Base-by-base conservation (phyloP, 1,140 invertebrate species). In the Carposina sasakii region DNA sequence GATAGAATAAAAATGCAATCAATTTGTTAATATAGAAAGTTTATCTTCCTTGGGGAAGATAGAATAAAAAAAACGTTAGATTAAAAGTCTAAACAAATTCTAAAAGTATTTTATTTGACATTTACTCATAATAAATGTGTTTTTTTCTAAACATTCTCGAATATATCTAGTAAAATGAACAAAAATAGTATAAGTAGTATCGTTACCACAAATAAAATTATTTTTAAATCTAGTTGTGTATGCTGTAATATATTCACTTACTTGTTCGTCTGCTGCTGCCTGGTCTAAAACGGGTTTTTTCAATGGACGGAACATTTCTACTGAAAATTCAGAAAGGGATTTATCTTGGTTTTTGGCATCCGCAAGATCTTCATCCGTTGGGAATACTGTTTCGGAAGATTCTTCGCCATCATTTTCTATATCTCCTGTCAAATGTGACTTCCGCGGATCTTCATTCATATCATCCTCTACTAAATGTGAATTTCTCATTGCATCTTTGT, bases 291-390 rank as follows among this genome's bases (percentile, higher is more conserved):
- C 6, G 24, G 6, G 6, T 28, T 28, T 12, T 28, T 12, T 28
- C 12, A 5, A 28, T 28, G 6, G 12, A 12, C 17, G 20, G 20
- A 59, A 40, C 2, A 53, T 30, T 55, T 77, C 71, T 37, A 63
- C 42, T n/a, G 75, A 76, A 65, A 72, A 65, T 55, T 73, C 74
- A 17, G 74, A 73, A 33, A 67, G 36, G 20, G 68, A 70, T 40
- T 54, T 63, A 28, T 77, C 65, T 44, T 66, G 54, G 21, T 33
- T 33, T 34, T 34, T 16, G 8, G 15, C 15, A 10, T 42, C 37
- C 24, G 10, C n/a, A 28, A 48, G 16, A n/a, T 48, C 34, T 24
- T 17, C 8, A 17, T 39, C 37, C 20, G 47, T 39, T 15, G 13
- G 12, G n/a, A 6, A 12, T 6, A 28, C 6, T 28, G 24, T 28